Evolutionary conservation across 2,888 invertebrate genomes (phyloP).

Genomic region (Spisula solida): DNA sequence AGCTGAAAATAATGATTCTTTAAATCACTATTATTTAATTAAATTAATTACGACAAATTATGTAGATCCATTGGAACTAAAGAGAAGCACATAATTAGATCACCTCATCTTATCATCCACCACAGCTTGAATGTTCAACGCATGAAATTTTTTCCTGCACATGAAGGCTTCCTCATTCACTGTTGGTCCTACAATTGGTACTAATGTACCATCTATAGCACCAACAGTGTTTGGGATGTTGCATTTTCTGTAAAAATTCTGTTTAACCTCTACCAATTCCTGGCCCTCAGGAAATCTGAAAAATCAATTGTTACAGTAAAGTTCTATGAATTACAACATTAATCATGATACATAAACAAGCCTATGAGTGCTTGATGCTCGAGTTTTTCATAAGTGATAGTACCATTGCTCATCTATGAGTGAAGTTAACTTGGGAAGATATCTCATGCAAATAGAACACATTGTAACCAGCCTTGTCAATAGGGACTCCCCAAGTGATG

Average conservation of each 20-base stretch:
- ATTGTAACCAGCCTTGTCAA: neutral
- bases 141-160: conserved; percentile 14
- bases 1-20: neutral
- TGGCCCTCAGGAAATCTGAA: conserved; percentile 15
- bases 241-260: neutral
- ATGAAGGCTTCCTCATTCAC: conserved; percentile 3
- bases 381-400: no score
- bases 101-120: conserved; percentile 10
- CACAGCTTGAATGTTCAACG: conserved; percentile 5
- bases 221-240: neutral
- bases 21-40: neutral
- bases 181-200: conserved; percentile 8
- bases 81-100: no score
- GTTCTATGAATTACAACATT: neutral
- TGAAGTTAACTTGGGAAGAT: neutral
- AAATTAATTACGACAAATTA: no score
- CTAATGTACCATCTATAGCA: conserved; percentile 14
- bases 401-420: no score
- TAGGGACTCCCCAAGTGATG: no score
- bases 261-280: neutral
- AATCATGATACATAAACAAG: neutral
- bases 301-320: neutral
- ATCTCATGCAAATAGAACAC: neutral
- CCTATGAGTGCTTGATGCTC: neutral
- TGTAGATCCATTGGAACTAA: no score